phyloP scores from a whole-genome alignment of 1,140 invertebrate genomes.

The Drosophila pseudoobscura region DNA sequence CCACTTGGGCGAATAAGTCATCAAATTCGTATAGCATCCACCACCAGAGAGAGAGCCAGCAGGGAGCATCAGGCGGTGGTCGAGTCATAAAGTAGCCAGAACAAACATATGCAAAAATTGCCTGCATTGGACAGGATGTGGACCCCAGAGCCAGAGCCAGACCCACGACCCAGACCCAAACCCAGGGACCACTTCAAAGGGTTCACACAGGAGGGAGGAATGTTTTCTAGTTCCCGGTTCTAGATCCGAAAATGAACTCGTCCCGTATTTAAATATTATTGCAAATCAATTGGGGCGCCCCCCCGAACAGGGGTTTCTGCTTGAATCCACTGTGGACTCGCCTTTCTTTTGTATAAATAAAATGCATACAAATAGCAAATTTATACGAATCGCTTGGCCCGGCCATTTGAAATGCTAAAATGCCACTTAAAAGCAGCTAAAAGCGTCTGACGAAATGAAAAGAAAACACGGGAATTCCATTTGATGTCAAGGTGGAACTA shows the following conservation, averaged over 20 bases:
- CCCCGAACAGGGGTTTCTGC: not conserved
- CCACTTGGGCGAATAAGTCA: conserved; percentile 79
- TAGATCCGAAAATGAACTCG: conserved; percentile 55
- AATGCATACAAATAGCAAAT: conserved; percentile 82
- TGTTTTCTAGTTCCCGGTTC: conserved; percentile 10
- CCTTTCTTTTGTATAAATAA: conserved; percentile 56
- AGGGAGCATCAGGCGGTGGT: conserved; percentile 18
- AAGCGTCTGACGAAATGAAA: conserved; percentile 74
- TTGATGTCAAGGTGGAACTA: conserved; percentile 80
- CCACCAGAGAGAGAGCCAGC: conserved; percentile 11
- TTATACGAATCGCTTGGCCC: conserved; percentile 74
- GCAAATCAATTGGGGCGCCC: conserved; percentile 70
- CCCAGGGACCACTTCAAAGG: conserved; percentile 56
- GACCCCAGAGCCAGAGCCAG: too few species aligned
- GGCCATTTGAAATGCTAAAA: conserved; percentile 80
- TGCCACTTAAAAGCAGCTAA: conserved; percentile 78
- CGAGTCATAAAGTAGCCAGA: conserved; percentile 58
- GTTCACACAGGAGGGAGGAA: conserved; percentile 22
- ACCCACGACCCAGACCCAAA: not conserved
- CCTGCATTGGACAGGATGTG: conserved; percentile 38
- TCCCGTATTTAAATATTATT: conserved; percentile 78
- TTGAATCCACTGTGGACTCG: not conserved
- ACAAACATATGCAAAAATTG: conserved; percentile 78
- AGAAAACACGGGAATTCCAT: conserved; percentile 81
- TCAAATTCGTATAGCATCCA: conserved; percentile 74